Percentiles rank a stretch among this genome's conserved stretches.
Conservation (phyloP, 2,888 invertebrate genomes). For the Microplitis deprimator region DNA sequence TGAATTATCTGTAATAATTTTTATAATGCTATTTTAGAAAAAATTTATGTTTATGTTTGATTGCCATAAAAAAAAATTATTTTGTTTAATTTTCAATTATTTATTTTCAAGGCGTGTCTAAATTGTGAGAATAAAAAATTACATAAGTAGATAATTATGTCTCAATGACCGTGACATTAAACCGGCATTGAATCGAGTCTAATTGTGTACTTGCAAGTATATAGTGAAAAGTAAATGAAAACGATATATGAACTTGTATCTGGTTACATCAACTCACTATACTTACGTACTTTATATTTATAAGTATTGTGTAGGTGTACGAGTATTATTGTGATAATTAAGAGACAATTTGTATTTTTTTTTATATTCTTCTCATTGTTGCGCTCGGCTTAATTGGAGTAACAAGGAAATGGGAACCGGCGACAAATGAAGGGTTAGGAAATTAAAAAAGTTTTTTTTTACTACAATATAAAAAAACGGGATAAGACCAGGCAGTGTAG, state of each 20-base stretch:
- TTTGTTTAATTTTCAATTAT: constrained; percentile 14
- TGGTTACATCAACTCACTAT: neutral
- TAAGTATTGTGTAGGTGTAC: neutral
- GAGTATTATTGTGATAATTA: neutral
- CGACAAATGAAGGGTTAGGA: neutral
- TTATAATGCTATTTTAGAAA: no score
- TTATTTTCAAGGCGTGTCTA: constrained; percentile 32
- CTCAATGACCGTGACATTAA: constrained; percentile 64
- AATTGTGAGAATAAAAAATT: constrained; percentile 34
- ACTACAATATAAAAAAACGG: neutral
- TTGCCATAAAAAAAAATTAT: neutral
- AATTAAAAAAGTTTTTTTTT: neutral
- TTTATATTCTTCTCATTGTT: neutral
- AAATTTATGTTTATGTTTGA: neutral
- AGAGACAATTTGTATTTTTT: neutral
- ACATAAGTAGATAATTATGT: constrained; percentile 28
- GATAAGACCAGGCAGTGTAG: no score
- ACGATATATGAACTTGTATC: neutral
- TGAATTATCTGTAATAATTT: neutral
- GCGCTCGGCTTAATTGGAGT: neutral
- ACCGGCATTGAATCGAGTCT: constrained; percentile 61
- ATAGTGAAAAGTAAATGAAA: neutral
- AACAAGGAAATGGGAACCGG: constrained; percentile 31
- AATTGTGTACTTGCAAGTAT: constrained; percentile 54
- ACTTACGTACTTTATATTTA: neutral